A percentile compares a stretch with the other conserved stretches of the same genome.
These are phyloP conservation scores for Mythimna loreyi DNA, from an alignment of 2,888 invertebrate species.

Conservation along the genomic window DNA sequence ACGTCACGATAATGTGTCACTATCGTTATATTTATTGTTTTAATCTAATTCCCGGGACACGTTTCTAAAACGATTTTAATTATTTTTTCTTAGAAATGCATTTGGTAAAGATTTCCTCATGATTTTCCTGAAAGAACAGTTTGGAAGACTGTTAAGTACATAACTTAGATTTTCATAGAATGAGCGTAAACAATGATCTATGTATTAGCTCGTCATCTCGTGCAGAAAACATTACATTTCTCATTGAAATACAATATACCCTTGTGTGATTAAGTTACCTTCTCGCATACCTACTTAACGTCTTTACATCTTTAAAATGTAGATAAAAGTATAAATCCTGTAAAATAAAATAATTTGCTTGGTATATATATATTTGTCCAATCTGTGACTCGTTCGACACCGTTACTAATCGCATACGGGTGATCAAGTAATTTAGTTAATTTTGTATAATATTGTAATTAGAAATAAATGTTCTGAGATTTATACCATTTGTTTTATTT, in stretches of 20 bases:
- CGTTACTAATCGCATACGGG: slow-evolving; percentile 49
- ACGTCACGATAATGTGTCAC: slow-evolving; percentile 28
- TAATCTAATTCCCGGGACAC: slow-evolving; percentile 19
- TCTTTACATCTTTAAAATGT: slow-evolving; percentile 12
- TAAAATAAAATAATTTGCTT: slow-evolving; percentile 25
- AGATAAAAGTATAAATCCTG: slow-evolving; percentile 16
- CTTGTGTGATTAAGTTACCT: neutral
- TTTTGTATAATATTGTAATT: slow-evolving; percentile 76
- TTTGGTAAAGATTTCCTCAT: neutral
- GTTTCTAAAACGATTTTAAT: slow-evolving; percentile 23
- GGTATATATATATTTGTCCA: neutral
- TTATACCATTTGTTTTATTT: slow-evolving; percentile 30
- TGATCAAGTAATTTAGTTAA: slow-evolving; percentile 70
- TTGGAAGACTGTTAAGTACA: neutral
- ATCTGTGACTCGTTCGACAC: slow-evolving; percentile 46
- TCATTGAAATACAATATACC: no score
- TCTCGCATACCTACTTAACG: slow-evolving; percentile 5
- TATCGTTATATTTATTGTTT: slow-evolving; percentile 38
- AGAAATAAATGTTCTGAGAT: slow-evolving; percentile 71
- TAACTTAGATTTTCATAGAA: neutral
- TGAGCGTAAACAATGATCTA: neutral
- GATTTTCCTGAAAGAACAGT: neutral
- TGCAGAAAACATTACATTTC: neutral
- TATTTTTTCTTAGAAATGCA: slow-evolving; percentile 8
- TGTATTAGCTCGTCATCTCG: neutral